Conservation (phyloP, 30 jellyfish, hydroid and myxozoan species). For the Turritopsis dohrnii region DNA sequence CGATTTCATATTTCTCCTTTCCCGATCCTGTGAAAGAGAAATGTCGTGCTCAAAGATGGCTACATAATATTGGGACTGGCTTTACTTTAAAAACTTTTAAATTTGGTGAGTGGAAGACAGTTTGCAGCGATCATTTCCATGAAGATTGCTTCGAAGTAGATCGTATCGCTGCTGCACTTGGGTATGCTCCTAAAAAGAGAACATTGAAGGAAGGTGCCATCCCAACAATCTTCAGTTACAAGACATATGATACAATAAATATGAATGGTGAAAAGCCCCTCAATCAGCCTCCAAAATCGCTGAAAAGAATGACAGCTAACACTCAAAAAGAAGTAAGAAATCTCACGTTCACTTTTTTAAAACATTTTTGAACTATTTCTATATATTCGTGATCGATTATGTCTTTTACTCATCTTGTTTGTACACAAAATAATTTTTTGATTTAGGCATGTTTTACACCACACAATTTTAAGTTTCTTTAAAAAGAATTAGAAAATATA, state of each 20-base stretch:
- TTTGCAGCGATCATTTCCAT: background rate
- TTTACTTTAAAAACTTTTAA: background rate
- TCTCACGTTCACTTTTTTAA: background rate
- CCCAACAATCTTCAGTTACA: background rate
- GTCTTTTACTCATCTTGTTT: background rate
- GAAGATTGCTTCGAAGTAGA: background rate
- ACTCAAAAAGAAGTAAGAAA: background rate
- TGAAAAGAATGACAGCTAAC: background rate
- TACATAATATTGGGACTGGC: background rate
- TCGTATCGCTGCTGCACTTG: background rate
- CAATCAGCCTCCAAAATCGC: background rate
- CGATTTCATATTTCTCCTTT: background rate
- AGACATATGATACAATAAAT: background rate
- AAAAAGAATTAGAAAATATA: background rate
- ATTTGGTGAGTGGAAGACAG: background rate
- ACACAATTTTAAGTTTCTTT: background rate
- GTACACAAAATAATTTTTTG: background rate
- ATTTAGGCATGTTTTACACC: background rate
- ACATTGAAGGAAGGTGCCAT: background rate
- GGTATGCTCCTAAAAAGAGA: conserved; percentile 3
- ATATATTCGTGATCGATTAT: background rate
- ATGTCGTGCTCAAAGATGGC: background rate
- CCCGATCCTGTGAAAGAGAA: background rate
- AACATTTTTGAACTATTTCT: background rate
- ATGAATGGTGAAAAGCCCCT: background rate